Evolutionary conservation across 2,113 vertebrate species (phyloP).

Genomic region (Garra rufa): DNA sequence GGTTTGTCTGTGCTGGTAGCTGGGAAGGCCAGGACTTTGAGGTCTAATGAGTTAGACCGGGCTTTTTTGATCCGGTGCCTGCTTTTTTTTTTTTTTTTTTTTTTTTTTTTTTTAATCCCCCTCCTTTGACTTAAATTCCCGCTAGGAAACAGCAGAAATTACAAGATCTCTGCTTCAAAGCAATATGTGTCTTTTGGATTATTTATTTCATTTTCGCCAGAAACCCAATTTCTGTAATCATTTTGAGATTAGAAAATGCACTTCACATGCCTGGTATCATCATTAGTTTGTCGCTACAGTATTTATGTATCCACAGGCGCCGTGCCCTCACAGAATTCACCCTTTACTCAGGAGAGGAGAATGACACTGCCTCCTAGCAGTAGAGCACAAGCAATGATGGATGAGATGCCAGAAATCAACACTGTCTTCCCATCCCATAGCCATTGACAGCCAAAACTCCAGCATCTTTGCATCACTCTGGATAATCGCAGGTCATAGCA

Average conservation of each 20-base stretch:
- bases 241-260: not conserved
- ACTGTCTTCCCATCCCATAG: slow-evolving; percentile 59
- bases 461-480: slow-evolving; percentile 63
- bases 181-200: not conserved
- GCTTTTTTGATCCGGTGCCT: slow-evolving; percentile 28
- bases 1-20: slow-evolving; percentile 48
- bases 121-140: slow-evolving; percentile 29
- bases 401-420: slow-evolving; percentile 68
- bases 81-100: too few relatives aligned
- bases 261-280: slow-evolving; percentile 35
- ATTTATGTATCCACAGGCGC: slow-evolving; percentile 53
- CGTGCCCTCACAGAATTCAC: slow-evolving; percentile 69
- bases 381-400: slow-evolving; percentile 73
- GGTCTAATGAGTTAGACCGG: slow-evolving; percentile 42
- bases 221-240: slow-evolving; percentile 35
- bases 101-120: too few relatives aligned
- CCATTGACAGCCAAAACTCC: slow-evolving; percentile 68
- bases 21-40: slow-evolving; percentile 42
- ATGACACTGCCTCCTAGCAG: slow-evolving; percentile 71
- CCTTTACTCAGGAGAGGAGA: slow-evolving; percentile 58
- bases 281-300: slow-evolving; percentile 52
- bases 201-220: slow-evolving; percentile 20
- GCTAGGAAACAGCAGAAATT: slow-evolving; percentile 39
- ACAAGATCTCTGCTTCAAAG: slow-evolving; percentile 32
- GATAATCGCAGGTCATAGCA: slow-evolving; percentile 69